Percentiles rank a stretch among this genome's conserved stretches.
phyloP scores from a whole-genome alignment of 2,113 vertebrate species.

The Choloepus hoffmanni region DNA sequence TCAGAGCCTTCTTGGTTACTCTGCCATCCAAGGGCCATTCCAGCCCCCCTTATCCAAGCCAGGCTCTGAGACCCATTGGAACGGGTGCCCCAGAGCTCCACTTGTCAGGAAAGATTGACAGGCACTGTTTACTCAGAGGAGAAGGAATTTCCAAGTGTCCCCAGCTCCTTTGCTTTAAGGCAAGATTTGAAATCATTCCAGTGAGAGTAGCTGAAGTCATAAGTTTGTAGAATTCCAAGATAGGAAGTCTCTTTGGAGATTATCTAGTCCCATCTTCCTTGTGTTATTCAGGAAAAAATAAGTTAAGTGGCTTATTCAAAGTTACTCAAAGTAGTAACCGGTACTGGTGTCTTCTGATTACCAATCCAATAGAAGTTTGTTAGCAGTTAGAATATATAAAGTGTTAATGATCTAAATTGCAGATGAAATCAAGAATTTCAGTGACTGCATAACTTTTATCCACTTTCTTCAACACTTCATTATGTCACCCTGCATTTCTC shows the following conservation, averaged over 20 bases:
- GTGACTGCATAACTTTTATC: conserved; percentile 54
- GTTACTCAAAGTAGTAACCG: conserved; percentile 5
- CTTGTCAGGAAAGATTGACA: background rate
- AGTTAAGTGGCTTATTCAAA: background rate
- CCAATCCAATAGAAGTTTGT: conserved; percentile 46
- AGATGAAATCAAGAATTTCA: conserved; percentile 45
- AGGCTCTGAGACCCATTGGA: background rate
- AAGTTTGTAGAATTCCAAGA: conserved; percentile 17
- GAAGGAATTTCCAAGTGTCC: conserved; percentile 14
- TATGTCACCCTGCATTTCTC: background rate
- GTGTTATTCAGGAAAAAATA: background rate
- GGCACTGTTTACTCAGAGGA: background rate
- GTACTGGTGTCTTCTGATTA: background rate
- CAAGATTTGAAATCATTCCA: conserved; percentile 25
- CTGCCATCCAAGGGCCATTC: background rate
- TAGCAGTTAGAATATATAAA: conserved; percentile 44
- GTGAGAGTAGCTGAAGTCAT: background rate
- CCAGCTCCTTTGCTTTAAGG: background rate
- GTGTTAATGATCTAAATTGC: conserved; percentile 53
- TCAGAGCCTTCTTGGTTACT: background rate
- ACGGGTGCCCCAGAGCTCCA: background rate
- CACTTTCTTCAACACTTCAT: background rate
- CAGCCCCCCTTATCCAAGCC: background rate
- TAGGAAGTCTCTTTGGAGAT: background rate
- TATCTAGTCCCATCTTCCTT: background rate